Evolutionary conservation across 2,888 invertebrate genomes (phyloP).

Genomic region (Odontocolon sp.): DNA sequence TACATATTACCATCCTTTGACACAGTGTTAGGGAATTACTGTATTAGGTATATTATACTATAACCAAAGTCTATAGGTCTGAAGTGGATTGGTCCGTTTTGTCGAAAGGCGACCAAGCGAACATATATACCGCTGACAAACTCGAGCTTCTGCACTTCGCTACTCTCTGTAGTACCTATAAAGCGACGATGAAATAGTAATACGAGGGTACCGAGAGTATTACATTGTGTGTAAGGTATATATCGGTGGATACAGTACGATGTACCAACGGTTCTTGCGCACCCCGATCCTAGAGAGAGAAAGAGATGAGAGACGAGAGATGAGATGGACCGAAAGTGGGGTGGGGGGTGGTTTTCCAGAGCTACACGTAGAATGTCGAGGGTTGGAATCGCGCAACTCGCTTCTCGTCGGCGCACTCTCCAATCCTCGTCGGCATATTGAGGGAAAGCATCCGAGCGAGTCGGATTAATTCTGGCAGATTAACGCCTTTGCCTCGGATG

Average conservation of each 20-base stretch:
- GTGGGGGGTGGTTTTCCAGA: constrained; percentile 53
- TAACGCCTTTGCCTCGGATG: constrained; percentile 76
- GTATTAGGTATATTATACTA: constrained; percentile 37
- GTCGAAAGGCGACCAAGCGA: constrained; percentile 72
- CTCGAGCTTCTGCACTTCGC: constrained; percentile 59
- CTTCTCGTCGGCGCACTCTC: too few relatives aligned
- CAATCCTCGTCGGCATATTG: constrained; percentile 73
- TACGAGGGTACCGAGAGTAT: constrained; percentile 26
- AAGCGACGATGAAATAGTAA: not conserved
- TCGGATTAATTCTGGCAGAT: constrained; percentile 80
- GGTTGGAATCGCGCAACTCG: constrained; percentile 58
- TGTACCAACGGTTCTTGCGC: constrained; percentile 24
- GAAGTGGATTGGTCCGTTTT: constrained; percentile 74
- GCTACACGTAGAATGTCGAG: constrained; percentile 58
- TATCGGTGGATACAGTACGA: not conserved
- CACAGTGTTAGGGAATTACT: constrained; percentile 1
- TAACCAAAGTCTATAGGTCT: constrained; percentile 62
- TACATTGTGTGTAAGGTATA: constrained; percentile 3
- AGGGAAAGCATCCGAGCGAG: constrained; percentile 78
- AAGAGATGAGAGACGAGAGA: constrained; percentile 35
- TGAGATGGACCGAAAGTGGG: constrained; percentile 38
- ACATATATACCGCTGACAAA: constrained; percentile 58
- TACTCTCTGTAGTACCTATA: constrained; percentile 43
- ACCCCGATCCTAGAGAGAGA: constrained; percentile 17
- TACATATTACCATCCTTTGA: constrained; percentile 3